Percentiles rank a stretch among this genome's conserved stretches.
These are phyloP conservation scores for Sycophaga agraensis DNA, from an alignment of 1,140 invertebrate species.

Conservation along the genomic window DNA sequence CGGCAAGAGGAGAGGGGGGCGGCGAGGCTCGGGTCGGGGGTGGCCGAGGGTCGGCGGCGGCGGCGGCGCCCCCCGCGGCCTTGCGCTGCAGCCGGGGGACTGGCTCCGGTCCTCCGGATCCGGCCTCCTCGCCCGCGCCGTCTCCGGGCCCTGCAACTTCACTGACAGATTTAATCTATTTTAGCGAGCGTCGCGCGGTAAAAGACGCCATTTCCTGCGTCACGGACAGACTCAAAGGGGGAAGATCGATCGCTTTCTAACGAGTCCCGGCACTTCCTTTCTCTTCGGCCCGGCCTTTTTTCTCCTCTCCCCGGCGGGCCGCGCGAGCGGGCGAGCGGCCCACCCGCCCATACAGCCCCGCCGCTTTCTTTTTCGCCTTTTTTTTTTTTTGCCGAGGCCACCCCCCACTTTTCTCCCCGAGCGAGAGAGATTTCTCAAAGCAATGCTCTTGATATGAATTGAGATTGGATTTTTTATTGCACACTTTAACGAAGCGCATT, in stretches of 20 bases:
- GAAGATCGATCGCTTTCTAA: conserved; percentile 27
- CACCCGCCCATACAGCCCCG: background rate
- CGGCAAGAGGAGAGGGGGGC: too few species aligned
- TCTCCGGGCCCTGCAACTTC: conserved; percentile 24
- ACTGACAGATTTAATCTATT: conserved; percentile 32
- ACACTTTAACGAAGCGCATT: conserved; percentile 12
- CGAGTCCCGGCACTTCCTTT: conserved; percentile 15
- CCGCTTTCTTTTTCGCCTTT: too few species aligned
- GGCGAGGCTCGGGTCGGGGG: too few species aligned
- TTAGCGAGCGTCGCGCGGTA: conserved; percentile 16
- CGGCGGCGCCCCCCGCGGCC: too few species aligned
- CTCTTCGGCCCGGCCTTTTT: background rate
- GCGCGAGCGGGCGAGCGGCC: too few species aligned
- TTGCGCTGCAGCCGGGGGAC: too few species aligned
- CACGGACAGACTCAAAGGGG: conserved; percentile 13
- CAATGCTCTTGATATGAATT: background rate
- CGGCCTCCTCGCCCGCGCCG: too few species aligned
- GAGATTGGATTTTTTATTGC: background rate
- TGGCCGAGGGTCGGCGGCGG: too few species aligned
- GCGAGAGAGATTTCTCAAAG: background rate
- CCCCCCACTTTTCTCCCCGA: too few species aligned
- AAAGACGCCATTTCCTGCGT: conserved; percentile 24
- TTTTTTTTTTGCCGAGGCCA: too few species aligned
- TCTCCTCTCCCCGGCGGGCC: background rate
- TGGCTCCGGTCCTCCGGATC: background rate